A percentile compares a stretch with the other conserved stretches of the same genome.
Conservation (phyloP, 2,888 invertebrate species). For the Anagyrus pseudococci region DNA sequence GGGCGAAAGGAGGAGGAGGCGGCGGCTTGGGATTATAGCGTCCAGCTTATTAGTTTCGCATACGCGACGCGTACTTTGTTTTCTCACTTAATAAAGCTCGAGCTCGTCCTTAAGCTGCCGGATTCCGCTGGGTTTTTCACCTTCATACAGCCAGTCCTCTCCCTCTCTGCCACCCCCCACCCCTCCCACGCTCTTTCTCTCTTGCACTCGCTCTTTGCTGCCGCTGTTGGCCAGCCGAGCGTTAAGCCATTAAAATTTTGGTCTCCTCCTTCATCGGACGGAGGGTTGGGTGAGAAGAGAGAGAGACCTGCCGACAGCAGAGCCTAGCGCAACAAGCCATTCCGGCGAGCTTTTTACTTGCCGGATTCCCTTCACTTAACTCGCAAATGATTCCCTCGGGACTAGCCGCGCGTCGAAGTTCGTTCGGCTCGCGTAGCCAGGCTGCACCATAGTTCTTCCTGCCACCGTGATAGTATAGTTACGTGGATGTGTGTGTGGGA, state of each 20-base stretch:
- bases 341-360: too few relatives aligned
- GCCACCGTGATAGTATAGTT: too few relatives aligned
- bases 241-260: constrained; percentile 26
- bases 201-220: constrained; percentile 2
- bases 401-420: too few relatives aligned
- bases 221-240: neutral
- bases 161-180: neutral
- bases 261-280: too few relatives aligned
- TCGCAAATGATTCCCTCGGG: too few relatives aligned
- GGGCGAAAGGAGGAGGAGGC: constrained; percentile 16
- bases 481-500: too few relatives aligned
- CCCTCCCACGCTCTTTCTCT: neutral
- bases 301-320: too few relatives aligned
- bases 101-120: constrained; percentile 18
- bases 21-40: constrained; percentile 42
- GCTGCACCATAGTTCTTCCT: too few relatives aligned
- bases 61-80: constrained; percentile 39
- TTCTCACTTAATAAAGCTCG: constrained; percentile 39
- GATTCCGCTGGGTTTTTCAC: neutral
- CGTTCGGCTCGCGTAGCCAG: too few relatives aligned
- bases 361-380: too few relatives aligned
- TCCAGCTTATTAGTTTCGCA: constrained; percentile 52
- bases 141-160: neutral
- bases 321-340: too few relatives aligned
- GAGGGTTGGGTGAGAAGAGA: too few relatives aligned